Conservation (phyloP, 2,888 invertebrate species). For the Apodemia duryi region DNA sequence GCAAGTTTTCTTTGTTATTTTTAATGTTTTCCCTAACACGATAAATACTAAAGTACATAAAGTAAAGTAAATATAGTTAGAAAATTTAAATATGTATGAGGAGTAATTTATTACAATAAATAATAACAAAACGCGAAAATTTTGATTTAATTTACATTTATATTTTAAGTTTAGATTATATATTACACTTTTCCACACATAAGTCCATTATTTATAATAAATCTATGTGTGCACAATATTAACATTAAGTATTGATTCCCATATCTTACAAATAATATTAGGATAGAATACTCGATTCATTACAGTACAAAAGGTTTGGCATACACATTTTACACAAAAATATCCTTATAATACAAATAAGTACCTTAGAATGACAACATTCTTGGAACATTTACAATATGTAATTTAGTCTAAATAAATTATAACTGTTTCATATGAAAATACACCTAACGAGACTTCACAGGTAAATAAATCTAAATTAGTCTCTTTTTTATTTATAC, state of each 20-base stretch:
- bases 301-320: conserved; percentile 12
- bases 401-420: background rate
- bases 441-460: conserved; percentile 10
- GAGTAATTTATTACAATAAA: background rate
- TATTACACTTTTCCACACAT: background rate
- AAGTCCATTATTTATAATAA: conserved; percentile 3
- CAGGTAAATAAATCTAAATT: conserved; percentile 14
- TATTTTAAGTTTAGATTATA: conserved; percentile 44
- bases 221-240: background rate
- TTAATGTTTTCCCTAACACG: too few species aligned
- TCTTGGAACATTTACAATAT: background rate
- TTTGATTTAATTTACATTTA: conserved; percentile 47
- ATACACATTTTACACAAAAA: background rate
- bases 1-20: too few species aligned
- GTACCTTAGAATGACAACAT: background rate
- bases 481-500: conserved; percentile 4
- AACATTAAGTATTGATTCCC: background rate
- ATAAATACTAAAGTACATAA: too few species aligned
- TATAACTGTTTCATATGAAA: background rate
- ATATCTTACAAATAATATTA: conserved; percentile 1
- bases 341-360: background rate
- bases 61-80: too few species aligned
- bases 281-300: background rate
- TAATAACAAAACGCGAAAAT: conserved; percentile 23
- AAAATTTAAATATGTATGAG: background rate